Evolutionary conservation across 2,888 invertebrate species (phyloP), one percentile per base, ranked within the genome.

Genomic region (Parnassius glacialis): DNA sequence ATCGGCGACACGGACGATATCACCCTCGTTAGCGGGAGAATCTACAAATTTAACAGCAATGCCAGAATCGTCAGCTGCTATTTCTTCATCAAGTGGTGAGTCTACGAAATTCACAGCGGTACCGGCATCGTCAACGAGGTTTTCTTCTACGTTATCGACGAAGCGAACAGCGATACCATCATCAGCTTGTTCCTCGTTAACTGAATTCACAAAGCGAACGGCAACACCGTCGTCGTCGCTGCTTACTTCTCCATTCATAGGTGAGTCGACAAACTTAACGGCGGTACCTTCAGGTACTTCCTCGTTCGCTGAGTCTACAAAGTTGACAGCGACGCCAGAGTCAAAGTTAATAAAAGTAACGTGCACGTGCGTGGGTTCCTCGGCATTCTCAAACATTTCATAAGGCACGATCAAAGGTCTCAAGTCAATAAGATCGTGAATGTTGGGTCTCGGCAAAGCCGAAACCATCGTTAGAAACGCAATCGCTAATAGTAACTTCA

Each of bases 401-500:
- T 64, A 65, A 11, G 76, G 71, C 13, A 74, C 61, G 51, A 70
- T 60, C 2, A 69, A 42, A 16, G 73, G 71, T 1, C 65, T 66
- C 53, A 75, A 62, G 56, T 62, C 62, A 41, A 62, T 54, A 16
- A 9, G 9, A 13, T 11, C 44, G 5, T 34, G 42, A 10, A 54
- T 43, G 12, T 71, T 52, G 2, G 75, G 70, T 47, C 57, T 51
- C 12, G 77, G 79, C 25, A 68, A 57, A 57, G 84, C 85, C 20
- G 77, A 62, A 20, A 78, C 83, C 67, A 77, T 74, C 2, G 84
- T 79, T 64, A 87, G 60, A 16, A 86, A 74, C 13, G 84, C 77
- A 50, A 88, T 68, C 10, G 73, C 76, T 55, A 87, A 67, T 10
- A 89, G 20, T n/a, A 81, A 57, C 71, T 83, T 87, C 89, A 90